A percentile compares a stretch with the other conserved stretches of the same genome.
phyloP scores from a whole-genome alignment of 2,888 invertebrate species.

The Oeneis ivallda region DNA sequence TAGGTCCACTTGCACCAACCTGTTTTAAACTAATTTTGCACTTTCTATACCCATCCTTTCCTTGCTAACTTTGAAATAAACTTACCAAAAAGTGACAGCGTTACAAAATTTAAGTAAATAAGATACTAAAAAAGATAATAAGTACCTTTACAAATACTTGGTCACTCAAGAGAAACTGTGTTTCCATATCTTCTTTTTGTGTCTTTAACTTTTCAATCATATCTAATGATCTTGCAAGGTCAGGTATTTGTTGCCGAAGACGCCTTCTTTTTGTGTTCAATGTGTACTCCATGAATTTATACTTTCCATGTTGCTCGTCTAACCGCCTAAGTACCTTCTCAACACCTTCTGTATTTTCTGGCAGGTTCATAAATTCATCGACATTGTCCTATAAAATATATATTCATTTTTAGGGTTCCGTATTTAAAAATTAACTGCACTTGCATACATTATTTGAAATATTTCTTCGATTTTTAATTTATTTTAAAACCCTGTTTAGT shows the following conservation, averaged over 20 bases:
- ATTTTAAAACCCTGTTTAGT: background rate
- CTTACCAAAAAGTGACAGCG: too few relatives aligned
- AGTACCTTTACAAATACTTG: constrained; percentile 88
- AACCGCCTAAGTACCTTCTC: constrained; percentile 92
- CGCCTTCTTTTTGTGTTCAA: constrained; percentile 92
- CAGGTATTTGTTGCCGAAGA: constrained; percentile 96
- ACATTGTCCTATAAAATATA: constrained; percentile 91
- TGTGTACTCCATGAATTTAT: constrained; percentile 98
- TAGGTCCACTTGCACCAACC: background rate
- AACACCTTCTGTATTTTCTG: constrained; percentile 91
- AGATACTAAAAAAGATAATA: background rate
- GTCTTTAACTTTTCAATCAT: constrained; percentile 94
- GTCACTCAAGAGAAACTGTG: constrained; percentile 95
- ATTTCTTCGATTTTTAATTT: background rate
- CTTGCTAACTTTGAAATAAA: too few relatives aligned
- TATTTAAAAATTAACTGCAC: too few relatives aligned
- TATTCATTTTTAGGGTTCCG: background rate
- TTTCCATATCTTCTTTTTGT: constrained; percentile 90
- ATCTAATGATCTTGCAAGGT: constrained; percentile 93
- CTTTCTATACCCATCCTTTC: too few relatives aligned
- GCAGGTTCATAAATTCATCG: constrained; percentile 92
- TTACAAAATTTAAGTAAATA: too few relatives aligned
- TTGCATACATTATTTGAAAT: background rate
- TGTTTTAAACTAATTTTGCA: too few relatives aligned
- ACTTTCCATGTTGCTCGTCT: constrained; percentile 97